Percentiles rank a stretch among this genome's conserved stretches.
Evolutionary conservation across 2,797 vertebrate species (phyloP).

Genomic region (Micromesistius poutassou): DNA sequence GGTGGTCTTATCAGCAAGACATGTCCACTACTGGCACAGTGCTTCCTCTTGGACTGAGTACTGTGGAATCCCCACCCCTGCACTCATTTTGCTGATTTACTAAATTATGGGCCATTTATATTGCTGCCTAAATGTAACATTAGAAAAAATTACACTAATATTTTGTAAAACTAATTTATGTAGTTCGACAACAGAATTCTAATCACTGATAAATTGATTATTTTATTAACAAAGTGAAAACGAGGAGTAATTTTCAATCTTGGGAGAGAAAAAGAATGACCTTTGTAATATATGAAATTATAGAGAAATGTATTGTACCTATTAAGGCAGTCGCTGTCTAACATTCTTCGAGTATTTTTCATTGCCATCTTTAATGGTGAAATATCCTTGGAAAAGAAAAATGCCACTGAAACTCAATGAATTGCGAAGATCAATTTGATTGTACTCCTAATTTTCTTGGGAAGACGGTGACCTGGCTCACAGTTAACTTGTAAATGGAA

Average conservation of each 20-base stretch:
- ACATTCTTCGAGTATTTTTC: conserved; percentile 68
- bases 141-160: conserved; percentile 79
- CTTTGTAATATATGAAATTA: conserved; percentile 79
- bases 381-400: conserved; percentile 54
- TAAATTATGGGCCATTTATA: conserved; percentile 67
- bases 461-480: conserved; percentile 70
- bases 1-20: conserved; percentile 70
- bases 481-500: conserved; percentile 58
- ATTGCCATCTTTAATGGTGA: conserved; percentile 58
- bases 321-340: conserved; percentile 65
- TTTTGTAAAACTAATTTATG: conserved; percentile 82
- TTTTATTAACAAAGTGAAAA: conserved; percentile 77
- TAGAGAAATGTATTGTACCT: conserved; percentile 67
- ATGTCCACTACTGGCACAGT: conserved; percentile 56
- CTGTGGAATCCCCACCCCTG: conserved; percentile 66
- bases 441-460: conserved; percentile 58
- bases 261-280: conserved; percentile 44
- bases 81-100: conserved; percentile 65
- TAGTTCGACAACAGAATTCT: conserved; percentile 77
- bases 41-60: conserved; percentile 66
- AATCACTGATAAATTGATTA: conserved; percentile 80
- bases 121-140: conserved; percentile 67
- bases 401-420: conserved; percentile 65
- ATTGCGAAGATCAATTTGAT: conserved; percentile 71
- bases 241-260: conserved; percentile 69